Conservation (phyloP, 2,113 vertebrate genomes). For the Periophthalmodon schlosseri region DNA sequence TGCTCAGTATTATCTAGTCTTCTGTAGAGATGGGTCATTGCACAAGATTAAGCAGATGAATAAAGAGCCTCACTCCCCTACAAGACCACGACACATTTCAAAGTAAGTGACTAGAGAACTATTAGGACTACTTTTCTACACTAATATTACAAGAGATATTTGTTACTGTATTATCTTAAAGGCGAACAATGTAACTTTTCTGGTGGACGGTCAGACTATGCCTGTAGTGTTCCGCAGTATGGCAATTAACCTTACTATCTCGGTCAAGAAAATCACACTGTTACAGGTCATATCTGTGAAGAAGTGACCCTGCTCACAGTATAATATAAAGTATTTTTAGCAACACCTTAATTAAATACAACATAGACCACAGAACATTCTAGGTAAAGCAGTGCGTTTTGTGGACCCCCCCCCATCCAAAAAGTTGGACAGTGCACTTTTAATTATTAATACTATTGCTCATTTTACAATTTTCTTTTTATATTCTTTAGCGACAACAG, state of each 20-base stretch:
- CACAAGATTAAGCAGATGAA: neutral
- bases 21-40: neutral
- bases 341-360: no score
- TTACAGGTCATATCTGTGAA: no score
- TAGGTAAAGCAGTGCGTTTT: neutral
- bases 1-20: neutral
- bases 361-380: neutral
- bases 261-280: no score
- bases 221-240: neutral
- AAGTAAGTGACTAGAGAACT: neutral
- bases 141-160: neutral
- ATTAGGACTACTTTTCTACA: neutral
- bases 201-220: neutral
- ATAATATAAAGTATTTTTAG: no score
- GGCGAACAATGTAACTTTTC: no score
- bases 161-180: neutral
- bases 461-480: neutral
- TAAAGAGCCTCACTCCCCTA: neutral
- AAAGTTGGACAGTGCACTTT: neutral
- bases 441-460: neutral
- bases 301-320: no score
- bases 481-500: no score
- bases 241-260: neutral
- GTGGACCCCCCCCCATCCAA: no score
- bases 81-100: neutral